Percentiles rank a stretch among this genome's conserved stretches.
phyloP scores from a whole-genome alignment of 2,888 invertebrate genomes.

The Keiferia lycopersicella region DNA sequence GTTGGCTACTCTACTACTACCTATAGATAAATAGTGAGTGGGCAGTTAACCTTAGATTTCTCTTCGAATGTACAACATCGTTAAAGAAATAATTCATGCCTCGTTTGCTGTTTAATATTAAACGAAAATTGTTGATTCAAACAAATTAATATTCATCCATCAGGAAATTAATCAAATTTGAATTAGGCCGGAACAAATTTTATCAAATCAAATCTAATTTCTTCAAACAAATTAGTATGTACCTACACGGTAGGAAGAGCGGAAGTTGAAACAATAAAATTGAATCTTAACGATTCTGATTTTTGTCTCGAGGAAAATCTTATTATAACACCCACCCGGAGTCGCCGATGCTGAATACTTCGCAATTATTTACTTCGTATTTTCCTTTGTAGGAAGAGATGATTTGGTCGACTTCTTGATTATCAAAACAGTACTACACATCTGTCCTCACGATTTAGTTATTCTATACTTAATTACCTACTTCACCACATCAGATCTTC shows the following conservation, averaged over 20 bases:
- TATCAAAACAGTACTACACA: too few species aligned
- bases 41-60: too few species aligned
- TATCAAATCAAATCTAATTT: constrained; percentile 11
- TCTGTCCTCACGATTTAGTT: too few species aligned
- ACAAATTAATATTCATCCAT: constrained; percentile 1
- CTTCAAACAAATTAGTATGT: constrained; percentile 7
- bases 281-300: background rate
- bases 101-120: constrained; percentile 9
- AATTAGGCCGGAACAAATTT: constrained; percentile 9
- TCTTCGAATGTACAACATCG: too few species aligned
- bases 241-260: background rate
- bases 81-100: background rate
- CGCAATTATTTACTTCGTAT: too few species aligned
- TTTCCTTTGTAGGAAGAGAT: too few species aligned
- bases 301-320: constrained; percentile 3
- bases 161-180: constrained; percentile 4
- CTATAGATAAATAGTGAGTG: too few species aligned
- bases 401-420: too few species aligned
- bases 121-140: background rate
- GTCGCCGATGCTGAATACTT: too few species aligned
- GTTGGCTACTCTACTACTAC: too few species aligned
- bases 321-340: background rate
- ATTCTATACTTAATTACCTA: too few species aligned
- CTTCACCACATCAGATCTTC: too few species aligned
- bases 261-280: constrained; percentile 5